Evolutionary conservation across 2,888 invertebrate genomes (phyloP).

Genomic region (Agrochola litura): DNA sequence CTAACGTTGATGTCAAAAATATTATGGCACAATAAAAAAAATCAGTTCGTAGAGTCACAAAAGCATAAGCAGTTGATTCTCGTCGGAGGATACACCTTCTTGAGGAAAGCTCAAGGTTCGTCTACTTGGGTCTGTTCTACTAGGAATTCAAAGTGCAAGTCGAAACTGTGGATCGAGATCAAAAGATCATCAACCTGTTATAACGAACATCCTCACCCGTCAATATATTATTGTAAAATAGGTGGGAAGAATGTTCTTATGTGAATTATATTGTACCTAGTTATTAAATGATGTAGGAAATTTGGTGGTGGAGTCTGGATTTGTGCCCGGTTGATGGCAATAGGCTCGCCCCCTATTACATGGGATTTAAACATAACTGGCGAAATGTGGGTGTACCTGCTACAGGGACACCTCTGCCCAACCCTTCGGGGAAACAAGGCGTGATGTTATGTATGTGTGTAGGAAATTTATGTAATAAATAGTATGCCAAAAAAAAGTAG

Average conservation of each 20-base stretch:
- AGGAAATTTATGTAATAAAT: neutral
- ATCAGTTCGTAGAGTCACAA: slow-evolving; percentile 45
- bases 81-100: slow-evolving; percentile 71
- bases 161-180: slow-evolving; percentile 29
- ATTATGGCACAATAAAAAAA: neutral
- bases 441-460: too few relatives aligned
- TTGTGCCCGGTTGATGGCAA: too few relatives aligned
- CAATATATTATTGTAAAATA: neutral
- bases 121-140: slow-evolving; percentile 56
- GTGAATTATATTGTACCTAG: neutral
- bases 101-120: neutral
- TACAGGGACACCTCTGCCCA: too few relatives aligned
- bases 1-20: neutral
- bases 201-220: neutral
- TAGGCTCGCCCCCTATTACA: too few relatives aligned
- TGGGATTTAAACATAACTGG: too few relatives aligned
- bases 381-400: too few relatives aligned
- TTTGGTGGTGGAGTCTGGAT: too few relatives aligned
- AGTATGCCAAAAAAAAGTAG: neutral
- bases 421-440: too few relatives aligned
- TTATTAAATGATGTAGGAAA: neutral
- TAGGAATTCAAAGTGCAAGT: slow-evolving; percentile 59
- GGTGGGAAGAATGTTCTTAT: neutral
- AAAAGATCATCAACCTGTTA: slow-evolving; percentile 9
- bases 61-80: slow-evolving; percentile 65